Base-by-base conservation (phyloP, 1,140 invertebrate genomes). In the Bombus consobrinus region DNA sequence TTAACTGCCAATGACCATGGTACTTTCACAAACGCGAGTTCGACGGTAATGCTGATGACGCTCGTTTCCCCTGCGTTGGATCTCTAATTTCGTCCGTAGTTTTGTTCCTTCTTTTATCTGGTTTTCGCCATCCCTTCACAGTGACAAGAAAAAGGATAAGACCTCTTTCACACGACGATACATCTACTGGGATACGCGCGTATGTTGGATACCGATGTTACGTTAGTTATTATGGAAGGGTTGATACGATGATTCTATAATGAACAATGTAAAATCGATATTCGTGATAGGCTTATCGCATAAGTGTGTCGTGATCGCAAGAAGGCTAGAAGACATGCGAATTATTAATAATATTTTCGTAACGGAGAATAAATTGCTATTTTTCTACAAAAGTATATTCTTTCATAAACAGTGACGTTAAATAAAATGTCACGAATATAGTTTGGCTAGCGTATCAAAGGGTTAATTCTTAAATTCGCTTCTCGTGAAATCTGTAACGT, bases 31-130 rank as follows among this genome's bases (percentile, higher is more conserved):
- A 71, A 79, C 32, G 32, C 32, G 25, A 39, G 32, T 28, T 64
- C 80, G 1, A n/a, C 47, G 34, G 22, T 84, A 84, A 84, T 79
- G 82, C 82, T 80, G 66, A 84, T 72, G 66, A 39, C 18, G 76
- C 47, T 71, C 75, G 25, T 71, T 41, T 71, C 68, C 64, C 12
- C 13, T 8, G 25, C 15, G 18, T 57, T 22, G 47, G 6, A 43
- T 79, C 9, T 37, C n/a, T 37, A 37, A 79, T 83, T 76, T 43
- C 18, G 22, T 66, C 1, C 22, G 12, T 37, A 22, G 28, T 71
- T 18, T 76, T 32, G 4, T 8, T 37, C 32, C 12, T 12, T 53
- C 6, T 12, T 78, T 41, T 78, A 28, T 72, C 59, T 15, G 4
- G 0, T 47, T 69, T 34, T 25, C 22, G 15, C 34, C 34, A 57